Evolutionary conservation across 2,113 vertebrate species (phyloP).

Genomic region (Cariama cristata): DNA sequence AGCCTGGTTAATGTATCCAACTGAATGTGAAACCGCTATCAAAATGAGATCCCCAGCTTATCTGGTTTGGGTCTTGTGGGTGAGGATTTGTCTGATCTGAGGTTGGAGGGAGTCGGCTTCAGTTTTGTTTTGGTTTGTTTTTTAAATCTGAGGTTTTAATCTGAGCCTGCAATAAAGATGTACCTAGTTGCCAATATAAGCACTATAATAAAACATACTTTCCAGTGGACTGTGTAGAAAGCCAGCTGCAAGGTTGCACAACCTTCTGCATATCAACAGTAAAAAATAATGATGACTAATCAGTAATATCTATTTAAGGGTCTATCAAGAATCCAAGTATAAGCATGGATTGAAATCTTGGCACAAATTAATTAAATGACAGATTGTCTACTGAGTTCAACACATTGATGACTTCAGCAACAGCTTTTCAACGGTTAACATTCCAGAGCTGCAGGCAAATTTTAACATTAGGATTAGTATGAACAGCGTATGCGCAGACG

Average conservation of each 20-base stretch:
- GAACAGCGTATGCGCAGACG: background rate
- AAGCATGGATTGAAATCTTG: conserved; percentile 19
- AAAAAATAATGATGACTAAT: conserved; percentile 46
- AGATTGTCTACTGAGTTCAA: conserved; percentile 29
- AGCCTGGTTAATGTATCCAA: background rate
- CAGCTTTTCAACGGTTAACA: background rate
- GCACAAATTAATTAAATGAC: background rate
- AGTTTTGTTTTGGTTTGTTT: background rate
- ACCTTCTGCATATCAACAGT: conserved; percentile 32
- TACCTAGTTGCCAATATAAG: background rate
- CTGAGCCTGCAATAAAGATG: background rate
- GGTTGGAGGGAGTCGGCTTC: background rate
- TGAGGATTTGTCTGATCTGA: background rate
- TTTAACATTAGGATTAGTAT: background rate
- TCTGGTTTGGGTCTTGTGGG: background rate
- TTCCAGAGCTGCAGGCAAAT: background rate
- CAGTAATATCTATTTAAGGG: conserved; percentile 48
- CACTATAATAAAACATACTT: background rate
- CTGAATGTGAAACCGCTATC: background rate
- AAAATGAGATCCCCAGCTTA: background rate
- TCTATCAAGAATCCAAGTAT: background rate
- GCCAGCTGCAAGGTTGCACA: conserved; percentile 4
- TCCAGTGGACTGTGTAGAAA: background rate
- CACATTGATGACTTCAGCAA: background rate
- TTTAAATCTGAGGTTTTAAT: background rate